phyloP scores from a whole-genome alignment of 2,888 invertebrate genomes.

The Meloe dianella region DNA sequence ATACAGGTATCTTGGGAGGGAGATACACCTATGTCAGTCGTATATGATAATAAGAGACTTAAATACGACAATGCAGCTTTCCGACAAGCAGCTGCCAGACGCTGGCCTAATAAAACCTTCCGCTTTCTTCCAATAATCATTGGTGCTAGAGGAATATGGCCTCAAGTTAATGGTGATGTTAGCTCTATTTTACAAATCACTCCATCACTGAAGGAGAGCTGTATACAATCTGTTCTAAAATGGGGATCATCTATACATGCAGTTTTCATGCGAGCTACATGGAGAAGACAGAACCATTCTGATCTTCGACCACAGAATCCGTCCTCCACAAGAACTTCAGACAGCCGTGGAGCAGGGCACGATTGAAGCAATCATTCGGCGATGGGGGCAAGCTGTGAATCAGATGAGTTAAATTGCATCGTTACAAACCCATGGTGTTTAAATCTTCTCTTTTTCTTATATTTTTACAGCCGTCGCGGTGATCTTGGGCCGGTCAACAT shows the following conservation, averaged over 20 bases:
- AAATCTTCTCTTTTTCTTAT: no score
- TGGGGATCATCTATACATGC: neutral
- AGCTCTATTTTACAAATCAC: neutral
- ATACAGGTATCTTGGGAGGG: slow-evolving; percentile 23
- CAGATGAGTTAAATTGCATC: no score
- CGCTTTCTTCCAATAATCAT: neutral
- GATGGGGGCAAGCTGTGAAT: no score
- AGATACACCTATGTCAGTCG: slow-evolving; percentile 30
- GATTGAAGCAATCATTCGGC: no score
- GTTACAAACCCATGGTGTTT: no score
- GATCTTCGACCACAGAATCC: neutral
- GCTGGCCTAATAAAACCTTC: slow-evolving; percentile 29
- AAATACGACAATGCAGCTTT: slow-evolving; percentile 35
- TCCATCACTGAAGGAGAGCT: neutral
- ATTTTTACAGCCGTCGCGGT: no score
- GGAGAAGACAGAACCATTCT: neutral
- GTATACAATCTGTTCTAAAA: neutral
- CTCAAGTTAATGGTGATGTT: neutral
- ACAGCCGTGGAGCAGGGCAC: no score
- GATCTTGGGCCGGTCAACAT: no score
- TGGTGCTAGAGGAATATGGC: neutral
- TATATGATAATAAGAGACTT: slow-evolving; percentile 25
- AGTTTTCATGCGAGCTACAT: neutral
- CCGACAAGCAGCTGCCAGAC: slow-evolving; percentile 25
- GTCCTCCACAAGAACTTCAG: no score